Evolutionary conservation across 1,140 invertebrate species (phyloP), one percentile per base, ranked within the genome.

Genomic region (Drosophila melanogaster): DNA sequence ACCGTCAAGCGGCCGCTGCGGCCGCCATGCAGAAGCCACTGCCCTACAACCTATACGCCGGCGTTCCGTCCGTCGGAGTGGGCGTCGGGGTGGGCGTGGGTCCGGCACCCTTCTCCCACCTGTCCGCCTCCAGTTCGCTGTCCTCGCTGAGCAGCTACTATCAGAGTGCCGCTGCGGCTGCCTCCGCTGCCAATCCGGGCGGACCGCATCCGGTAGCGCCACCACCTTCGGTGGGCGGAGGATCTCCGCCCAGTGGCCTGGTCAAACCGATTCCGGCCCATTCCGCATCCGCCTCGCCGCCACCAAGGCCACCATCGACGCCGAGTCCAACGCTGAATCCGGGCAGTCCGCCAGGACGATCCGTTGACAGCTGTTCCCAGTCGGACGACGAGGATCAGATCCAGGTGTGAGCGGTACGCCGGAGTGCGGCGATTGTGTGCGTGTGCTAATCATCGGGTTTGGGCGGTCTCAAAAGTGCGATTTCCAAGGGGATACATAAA

Each of bases 1-100:
- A 97, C 92, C 92, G 96, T 10, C 95, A 95, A 17, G 95, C 95
- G 0, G 95, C 95, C 1, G 95, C 95, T 0, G 94, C 94, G 3
- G 94, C 94, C 4, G 92, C 92, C 12, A 94, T 98, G 86, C 98
- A 96, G 93, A 99, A 96, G 94, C 98, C 95, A 41, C 93, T 98
- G 90, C 96, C 97, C 37, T 98, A 97, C 92, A 94, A 97, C 70
- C 72, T 92, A 0, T 92, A 92, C 61, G 83, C 92, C 17, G 91
- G 92, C 2, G 91, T 92, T 35, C 91, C 91, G 22, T 85, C 65
- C 15, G 78, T 92, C 8, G 70, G 24, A 26, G 79, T 76, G 14
- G 70, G 86, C 19, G 79, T 76, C 3, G 72, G 86, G 1, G 47
- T 75, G 33, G 50, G 60, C 55, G 24, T 90, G 53, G 66, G 80